These are phyloP conservation scores for Microctonus aethiopoides DNA, from an alignment of 2,888 invertebrate genomes.

Conservation along the genomic window DNA sequence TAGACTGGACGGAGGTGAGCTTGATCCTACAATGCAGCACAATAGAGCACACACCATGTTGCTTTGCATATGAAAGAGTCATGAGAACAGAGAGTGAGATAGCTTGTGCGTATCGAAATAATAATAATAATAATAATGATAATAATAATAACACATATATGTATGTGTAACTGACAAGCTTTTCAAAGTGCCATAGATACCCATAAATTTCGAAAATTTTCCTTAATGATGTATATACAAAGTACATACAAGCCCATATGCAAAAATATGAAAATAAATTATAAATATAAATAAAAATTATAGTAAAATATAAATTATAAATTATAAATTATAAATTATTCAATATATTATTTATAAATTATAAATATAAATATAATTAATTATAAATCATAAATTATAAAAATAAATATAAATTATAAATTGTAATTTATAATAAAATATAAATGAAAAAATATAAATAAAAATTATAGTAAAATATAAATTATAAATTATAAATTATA, in stretches of 20 bases:
- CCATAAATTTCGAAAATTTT: slow-evolving; percentile 27
- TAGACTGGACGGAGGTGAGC: slow-evolving; percentile 57
- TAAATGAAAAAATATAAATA: too few species aligned
- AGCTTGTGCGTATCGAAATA: slow-evolving; percentile 27
- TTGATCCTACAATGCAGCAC: slow-evolving; percentile 61
- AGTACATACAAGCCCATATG: neutral
- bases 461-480: too few species aligned
- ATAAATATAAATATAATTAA: too few species aligned
- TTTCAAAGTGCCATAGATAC: slow-evolving; percentile 29
- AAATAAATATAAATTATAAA: too few species aligned
- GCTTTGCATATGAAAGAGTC: slow-evolving; percentile 65
- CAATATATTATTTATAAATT: too few species aligned
- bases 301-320: too few species aligned
- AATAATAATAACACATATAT: neutral
- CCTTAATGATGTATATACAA: neutral
- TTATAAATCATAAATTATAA: too few species aligned
- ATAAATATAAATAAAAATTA: too few species aligned
- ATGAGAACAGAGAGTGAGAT: slow-evolving; percentile 41
- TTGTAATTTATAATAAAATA: too few species aligned
- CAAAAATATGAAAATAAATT: too few species aligned
- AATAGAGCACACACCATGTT: slow-evolving; percentile 58
- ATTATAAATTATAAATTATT: too few species aligned
- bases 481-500: too few species aligned
- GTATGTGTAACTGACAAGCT: slow-evolving; percentile 52
- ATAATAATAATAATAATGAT: slow-evolving; percentile 18